Percentiles rank a stretch among this genome's conserved stretches.
Evolutionary conservation across 2,888 invertebrate genomes (phyloP).

Genomic region (Odontothrips loti): DNA sequence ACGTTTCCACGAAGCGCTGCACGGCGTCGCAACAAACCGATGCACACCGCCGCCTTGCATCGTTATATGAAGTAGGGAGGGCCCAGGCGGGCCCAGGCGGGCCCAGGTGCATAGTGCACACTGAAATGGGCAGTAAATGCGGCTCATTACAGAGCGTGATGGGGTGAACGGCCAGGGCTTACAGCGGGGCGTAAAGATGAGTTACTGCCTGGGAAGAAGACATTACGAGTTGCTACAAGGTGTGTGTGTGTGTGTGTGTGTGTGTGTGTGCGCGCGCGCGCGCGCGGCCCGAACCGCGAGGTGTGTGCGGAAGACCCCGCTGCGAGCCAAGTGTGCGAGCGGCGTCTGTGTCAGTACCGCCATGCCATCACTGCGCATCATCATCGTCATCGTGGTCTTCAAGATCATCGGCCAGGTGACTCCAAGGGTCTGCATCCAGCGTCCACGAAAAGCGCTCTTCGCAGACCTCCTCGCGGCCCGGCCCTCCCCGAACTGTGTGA

Average conservation of each 20-base stretch:
- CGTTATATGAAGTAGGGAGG: background rate
- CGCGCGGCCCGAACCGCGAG: background rate
- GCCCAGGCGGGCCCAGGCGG: background rate
- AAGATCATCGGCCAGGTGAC: too few species aligned
- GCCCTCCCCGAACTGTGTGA: too few species aligned
- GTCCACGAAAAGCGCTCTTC: too few species aligned
- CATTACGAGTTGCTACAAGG: constrained; percentile 2
- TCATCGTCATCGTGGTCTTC: too few species aligned
- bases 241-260: too few species aligned
- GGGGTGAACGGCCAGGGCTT: background rate
- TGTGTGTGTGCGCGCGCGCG: too few species aligned
- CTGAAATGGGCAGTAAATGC: background rate
- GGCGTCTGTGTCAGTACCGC: too few species aligned
- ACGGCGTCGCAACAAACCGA: background rate
- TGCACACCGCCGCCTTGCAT: background rate
- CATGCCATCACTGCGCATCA: too few species aligned
- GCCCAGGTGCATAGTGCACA: background rate
- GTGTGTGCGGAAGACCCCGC: too few species aligned
- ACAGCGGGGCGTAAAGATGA: constrained; percentile 9
- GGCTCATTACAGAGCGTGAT: background rate
- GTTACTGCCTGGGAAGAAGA: background rate
- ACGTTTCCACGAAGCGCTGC: background rate
- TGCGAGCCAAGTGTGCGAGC: too few species aligned
- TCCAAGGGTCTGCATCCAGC: too few species aligned
- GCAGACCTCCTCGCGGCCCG: too few species aligned